Conservation (phyloP, 2,797 vertebrate species). For the Eulemur albifrons region DNA sequence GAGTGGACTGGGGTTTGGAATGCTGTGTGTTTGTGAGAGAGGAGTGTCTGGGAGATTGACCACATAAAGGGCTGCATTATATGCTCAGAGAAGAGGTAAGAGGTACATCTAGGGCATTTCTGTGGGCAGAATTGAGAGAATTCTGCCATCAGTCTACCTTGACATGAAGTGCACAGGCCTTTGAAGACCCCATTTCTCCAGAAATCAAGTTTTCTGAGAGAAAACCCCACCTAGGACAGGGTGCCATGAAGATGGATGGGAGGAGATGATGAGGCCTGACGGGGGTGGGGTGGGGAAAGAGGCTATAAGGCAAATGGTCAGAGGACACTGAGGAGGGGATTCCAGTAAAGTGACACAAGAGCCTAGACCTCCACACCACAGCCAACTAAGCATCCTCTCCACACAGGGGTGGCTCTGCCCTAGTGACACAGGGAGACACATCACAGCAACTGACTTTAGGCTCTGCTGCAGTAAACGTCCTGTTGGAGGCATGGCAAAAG, state of each 20-base stretch:
- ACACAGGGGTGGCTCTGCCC: not conserved
- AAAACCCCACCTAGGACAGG: not conserved
- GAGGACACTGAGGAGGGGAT: not conserved
- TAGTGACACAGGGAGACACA: rapidly evolving
- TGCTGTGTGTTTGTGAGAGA: not conserved
- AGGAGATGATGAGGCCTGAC: not conserved
- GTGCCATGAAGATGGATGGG: not conserved
- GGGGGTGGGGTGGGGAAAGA: not conserved
- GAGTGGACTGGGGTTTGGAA: no score
- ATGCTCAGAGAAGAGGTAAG: not conserved
- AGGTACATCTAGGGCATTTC: not conserved
- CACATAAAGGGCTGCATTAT: not conserved
- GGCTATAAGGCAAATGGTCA: not conserved
- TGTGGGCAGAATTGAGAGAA: not conserved
- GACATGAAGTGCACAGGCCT: not conserved
- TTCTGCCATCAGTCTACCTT: not conserved
- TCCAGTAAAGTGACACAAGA: not conserved
- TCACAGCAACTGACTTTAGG: not conserved
- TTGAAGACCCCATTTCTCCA: not conserved
- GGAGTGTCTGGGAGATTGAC: not conserved
- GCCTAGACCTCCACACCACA: no score
- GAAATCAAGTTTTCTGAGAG: not conserved
- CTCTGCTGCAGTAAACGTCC: not conserved
- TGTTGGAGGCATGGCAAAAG: not conserved
- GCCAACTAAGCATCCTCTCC: not conserved